These are phyloP conservation scores for Mastomys coucha DNA, from an alignment of 2,113 vertebrate genomes.

Conservation along the genomic window DNA sequence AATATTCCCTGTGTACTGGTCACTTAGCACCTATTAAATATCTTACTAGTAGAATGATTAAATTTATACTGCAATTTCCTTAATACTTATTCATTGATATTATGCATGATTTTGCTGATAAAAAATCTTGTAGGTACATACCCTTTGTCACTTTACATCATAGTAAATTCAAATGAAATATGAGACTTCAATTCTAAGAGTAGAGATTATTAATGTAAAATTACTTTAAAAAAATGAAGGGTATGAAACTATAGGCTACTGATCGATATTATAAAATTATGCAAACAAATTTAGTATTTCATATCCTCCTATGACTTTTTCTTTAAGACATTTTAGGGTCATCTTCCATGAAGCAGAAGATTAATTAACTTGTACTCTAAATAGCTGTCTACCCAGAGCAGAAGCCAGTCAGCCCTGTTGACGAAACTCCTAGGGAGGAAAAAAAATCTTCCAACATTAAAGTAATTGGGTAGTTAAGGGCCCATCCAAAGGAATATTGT, in stretches of 20 bases:
- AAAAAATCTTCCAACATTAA: background rate
- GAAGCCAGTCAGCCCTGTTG: background rate
- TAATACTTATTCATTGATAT: background rate
- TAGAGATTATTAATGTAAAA: background rate
- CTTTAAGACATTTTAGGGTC: conserved; percentile 20
- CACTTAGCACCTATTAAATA: background rate
- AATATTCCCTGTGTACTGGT: background rate
- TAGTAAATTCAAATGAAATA: background rate
- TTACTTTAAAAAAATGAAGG: background rate
- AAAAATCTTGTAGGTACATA: background rate
- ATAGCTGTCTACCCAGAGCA: background rate
- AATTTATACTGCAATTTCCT: background rate
- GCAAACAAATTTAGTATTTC: conserved; percentile 6
- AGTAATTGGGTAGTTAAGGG: background rate
- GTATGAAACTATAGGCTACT: background rate
- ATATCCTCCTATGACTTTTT: background rate
- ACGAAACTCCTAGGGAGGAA: background rate
- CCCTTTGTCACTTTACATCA: background rate
- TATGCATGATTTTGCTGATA: background rate
- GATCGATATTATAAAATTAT: background rate
- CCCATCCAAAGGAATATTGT: background rate
- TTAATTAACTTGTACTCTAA: conserved; percentile 24
- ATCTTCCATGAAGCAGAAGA: background rate
- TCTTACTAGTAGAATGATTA: background rate
- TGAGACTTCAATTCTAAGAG: conserved; percentile 5